Conservation (phyloP, 2,797 vertebrate species). For the Crocodylus rhombifer region DNA sequence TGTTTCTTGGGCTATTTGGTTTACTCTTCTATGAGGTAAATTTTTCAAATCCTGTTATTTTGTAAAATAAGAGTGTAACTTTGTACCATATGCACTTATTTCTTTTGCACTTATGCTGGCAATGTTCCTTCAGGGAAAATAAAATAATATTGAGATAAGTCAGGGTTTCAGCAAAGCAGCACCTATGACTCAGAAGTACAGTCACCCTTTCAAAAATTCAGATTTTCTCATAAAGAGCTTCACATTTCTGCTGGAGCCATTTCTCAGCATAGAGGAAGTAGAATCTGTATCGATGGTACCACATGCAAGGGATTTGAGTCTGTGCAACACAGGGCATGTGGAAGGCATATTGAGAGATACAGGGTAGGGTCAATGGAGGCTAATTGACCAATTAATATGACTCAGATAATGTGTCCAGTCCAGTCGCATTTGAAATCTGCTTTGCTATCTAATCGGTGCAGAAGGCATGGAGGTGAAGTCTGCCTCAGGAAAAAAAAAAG, state of each 20-base stretch:
- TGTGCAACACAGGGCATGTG: not conserved
- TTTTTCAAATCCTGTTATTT: not conserved
- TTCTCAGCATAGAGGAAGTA: not conserved
- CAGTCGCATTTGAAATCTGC: not conserved
- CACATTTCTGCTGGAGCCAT: slow-evolving; percentile 25
- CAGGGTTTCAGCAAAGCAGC: not conserved
- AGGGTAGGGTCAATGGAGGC: accelerated
- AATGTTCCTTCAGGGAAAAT: not conserved
- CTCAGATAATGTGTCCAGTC: not conserved
- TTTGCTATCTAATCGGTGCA: not conserved
- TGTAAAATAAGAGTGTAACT: not conserved
- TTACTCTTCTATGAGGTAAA: not conserved
- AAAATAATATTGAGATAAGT: not conserved
- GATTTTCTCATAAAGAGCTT: not conserved
- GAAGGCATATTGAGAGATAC: not conserved
- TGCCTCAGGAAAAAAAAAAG: not conserved
- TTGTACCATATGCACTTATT: not conserved
- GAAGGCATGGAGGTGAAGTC: slow-evolving; percentile 9
- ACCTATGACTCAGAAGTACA: not conserved
- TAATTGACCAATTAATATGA: not conserved
- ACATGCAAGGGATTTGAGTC: slow-evolving; percentile 3
- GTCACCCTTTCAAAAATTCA: slow-evolving; percentile 7
- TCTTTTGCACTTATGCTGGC: not conserved
- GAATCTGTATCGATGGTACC: not conserved
- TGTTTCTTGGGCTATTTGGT: not conserved